phyloP scores from a whole-genome alignment of 2,797 vertebrate genomes.

The Pipistrellus pipistrellus region DNA sequence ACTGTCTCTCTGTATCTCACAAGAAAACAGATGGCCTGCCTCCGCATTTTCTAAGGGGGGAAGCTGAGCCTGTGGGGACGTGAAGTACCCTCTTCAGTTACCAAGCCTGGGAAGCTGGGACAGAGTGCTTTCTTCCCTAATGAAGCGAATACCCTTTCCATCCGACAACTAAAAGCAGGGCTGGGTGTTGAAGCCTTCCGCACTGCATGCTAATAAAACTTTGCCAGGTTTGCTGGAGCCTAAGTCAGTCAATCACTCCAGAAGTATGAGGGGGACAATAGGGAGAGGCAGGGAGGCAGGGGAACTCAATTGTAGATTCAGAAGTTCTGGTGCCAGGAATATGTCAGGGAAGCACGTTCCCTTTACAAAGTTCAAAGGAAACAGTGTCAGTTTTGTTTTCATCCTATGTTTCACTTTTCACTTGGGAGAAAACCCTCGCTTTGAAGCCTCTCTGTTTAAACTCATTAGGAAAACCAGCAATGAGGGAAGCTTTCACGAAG shows the following conservation, averaged over 20 bases:
- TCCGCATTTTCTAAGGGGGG: background rate
- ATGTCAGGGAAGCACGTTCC: slow-evolving; percentile 48
- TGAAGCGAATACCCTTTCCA: background rate
- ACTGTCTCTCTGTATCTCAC: background rate
- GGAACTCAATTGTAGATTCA: background rate
- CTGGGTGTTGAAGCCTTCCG: background rate
- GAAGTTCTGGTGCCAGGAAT: slow-evolving; percentile 19
- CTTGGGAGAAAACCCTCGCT: slow-evolving; percentile 60
- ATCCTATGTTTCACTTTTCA: slow-evolving; percentile 62
- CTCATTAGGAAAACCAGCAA: slow-evolving; percentile 76
- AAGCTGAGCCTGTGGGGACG: background rate
- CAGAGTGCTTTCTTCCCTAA: background rate
- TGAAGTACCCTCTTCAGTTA: background rate
- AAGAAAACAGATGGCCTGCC: background rate
- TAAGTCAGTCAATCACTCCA: background rate
- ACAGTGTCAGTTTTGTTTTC: slow-evolving; percentile 68
- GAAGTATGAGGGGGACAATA: background rate
- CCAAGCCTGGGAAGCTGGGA: background rate
- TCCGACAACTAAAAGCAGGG: background rate
- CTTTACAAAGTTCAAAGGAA: slow-evolving; percentile 54
- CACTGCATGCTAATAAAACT: background rate
- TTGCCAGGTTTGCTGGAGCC: background rate
- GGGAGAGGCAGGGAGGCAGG: background rate
- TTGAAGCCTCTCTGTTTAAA: slow-evolving; percentile 79
- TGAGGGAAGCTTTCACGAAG: slow-evolving; percentile 71